These are phyloP conservation scores for Diaphora mendica DNA, from an alignment of 2,888 invertebrate species.

Conservation along the genomic window DNA sequence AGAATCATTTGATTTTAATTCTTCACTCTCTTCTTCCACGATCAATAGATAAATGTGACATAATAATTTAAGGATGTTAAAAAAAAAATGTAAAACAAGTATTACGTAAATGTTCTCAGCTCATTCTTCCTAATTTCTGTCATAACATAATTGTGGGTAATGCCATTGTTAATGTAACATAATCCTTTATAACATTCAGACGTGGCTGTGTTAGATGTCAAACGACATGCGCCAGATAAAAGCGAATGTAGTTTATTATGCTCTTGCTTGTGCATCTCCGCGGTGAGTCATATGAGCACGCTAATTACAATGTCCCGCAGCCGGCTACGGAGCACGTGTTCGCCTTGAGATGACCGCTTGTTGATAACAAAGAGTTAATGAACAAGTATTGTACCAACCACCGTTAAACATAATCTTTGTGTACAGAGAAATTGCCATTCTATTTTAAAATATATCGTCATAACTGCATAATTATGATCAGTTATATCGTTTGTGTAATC, in stretches of 20 bases:
- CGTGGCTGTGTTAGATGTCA: slow-evolving; percentile 25
- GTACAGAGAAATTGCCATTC: slow-evolving; percentile 9
- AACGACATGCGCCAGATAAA: slow-evolving; percentile 55
- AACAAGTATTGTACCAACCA: slow-evolving; percentile 55
- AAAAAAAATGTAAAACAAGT: background rate
- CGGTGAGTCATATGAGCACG: slow-evolving; percentile 66
- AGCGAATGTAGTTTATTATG: slow-evolving; percentile 55
- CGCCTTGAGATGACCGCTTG: slow-evolving; percentile 64
- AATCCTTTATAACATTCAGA: slow-evolving; percentile 19
- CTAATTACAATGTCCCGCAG: slow-evolving; percentile 63
- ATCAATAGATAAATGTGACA: background rate
- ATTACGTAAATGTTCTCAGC: background rate
- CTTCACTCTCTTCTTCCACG: background rate
- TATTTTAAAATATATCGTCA: slow-evolving; percentile 1
- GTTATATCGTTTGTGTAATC: slow-evolving; percentile 5
- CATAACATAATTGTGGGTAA: background rate
- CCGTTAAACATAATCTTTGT: slow-evolving; percentile 44
- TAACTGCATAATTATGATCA: slow-evolving; percentile 8
- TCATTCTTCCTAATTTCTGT: background rate
- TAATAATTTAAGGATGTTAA: no score
- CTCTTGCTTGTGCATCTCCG: slow-evolving; percentile 61
- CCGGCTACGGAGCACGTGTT: slow-evolving; percentile 63
- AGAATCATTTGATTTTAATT: background rate
- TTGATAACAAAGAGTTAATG: slow-evolving; percentile 65
- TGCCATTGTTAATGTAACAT: slow-evolving; percentile 12